These are phyloP conservation scores for Neolamprologus multifasciatus DNA, from an alignment of 2,797 vertebrate species.

Conservation along the genomic window DNA sequence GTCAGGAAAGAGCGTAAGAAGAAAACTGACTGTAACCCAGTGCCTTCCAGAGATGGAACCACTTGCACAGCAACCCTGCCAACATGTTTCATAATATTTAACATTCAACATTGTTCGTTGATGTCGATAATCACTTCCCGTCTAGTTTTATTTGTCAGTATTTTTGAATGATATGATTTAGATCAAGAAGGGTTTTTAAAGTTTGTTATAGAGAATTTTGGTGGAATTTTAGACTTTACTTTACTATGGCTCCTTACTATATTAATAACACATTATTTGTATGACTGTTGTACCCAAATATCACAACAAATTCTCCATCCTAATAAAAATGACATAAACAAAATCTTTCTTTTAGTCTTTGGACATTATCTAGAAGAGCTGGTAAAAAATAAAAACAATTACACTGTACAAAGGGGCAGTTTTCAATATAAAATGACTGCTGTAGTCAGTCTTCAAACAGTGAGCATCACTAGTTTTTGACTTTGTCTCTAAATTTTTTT, in stretches of 20 bases:
- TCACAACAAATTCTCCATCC: not conserved
- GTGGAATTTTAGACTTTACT: not conserved
- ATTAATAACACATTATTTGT: not conserved
- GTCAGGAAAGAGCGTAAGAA: slow-evolving; percentile 3
- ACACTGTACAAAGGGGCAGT: not conserved
- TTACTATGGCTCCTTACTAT: not conserved
- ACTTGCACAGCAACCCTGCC: not conserved
- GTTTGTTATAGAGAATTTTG: not conserved
- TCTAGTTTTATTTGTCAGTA: not conserved
- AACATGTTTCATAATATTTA: not conserved
- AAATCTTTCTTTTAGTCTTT: not conserved
- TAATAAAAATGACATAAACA: not conserved
- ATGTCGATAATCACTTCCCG: not conserved
- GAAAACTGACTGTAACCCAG: slow-evolving; percentile 18
- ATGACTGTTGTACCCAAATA: not conserved
- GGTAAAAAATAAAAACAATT: not conserved
- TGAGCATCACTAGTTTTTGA: not conserved
- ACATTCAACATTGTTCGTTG: not conserved
- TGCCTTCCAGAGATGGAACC: not conserved
- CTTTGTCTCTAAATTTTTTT: not conserved
- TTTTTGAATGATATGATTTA: not conserved
- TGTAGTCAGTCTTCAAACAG: not conserved
- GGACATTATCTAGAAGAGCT: not conserved
- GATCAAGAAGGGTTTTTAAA: not conserved
- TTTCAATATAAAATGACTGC: accelerated